Percentiles rank a stretch among this genome's conserved stretches.
Conservation (phyloP, 2,888 invertebrate species). For the Polyommatus icarus region DNA sequence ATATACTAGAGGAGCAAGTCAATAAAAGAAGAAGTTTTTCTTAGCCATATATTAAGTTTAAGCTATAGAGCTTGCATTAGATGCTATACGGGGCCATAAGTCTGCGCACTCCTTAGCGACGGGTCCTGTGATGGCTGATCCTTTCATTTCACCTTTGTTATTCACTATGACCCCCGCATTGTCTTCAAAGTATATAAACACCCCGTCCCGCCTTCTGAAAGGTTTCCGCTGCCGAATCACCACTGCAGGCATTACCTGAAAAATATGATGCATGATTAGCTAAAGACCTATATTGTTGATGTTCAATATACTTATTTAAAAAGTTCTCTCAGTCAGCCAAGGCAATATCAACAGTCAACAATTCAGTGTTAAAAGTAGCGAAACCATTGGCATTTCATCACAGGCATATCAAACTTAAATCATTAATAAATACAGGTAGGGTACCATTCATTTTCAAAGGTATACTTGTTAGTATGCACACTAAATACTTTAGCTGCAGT, state of each 20-base stretch:
- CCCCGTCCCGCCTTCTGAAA: constrained; percentile 99
- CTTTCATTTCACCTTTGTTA: constrained; percentile 99
- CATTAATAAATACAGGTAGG: neutral
- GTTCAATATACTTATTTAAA: neutral
- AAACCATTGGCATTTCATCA: constrained; percentile 77
- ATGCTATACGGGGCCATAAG: constrained; percentile 99
- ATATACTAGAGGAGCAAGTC: neutral
- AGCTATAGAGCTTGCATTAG: constrained; percentile 99
- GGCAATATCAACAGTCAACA: constrained; percentile 67
- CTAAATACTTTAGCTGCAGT: too few species aligned
- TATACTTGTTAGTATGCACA: too few species aligned
- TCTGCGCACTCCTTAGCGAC: constrained; percentile 99
- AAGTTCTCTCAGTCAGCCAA: constrained; percentile 75
- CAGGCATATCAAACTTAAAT: constrained; percentile 43
- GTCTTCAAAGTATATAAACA: constrained; percentile 99
- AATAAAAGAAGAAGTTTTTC: constrained; percentile 38
- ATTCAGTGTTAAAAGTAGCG: constrained; percentile 63
- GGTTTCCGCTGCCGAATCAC: constrained; percentile 99
- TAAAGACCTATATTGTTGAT: neutral
- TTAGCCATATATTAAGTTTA: constrained; percentile 63
- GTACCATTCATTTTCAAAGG: too few species aligned
- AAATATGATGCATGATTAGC: constrained; percentile 26
- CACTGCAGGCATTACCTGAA: constrained; percentile 98
- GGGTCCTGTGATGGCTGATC: constrained; percentile 99
- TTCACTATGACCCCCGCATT: constrained; percentile 99